Base-by-base conservation (phyloP, 2,113 vertebrate genomes). In the Plestiodon gilberti region DNA sequence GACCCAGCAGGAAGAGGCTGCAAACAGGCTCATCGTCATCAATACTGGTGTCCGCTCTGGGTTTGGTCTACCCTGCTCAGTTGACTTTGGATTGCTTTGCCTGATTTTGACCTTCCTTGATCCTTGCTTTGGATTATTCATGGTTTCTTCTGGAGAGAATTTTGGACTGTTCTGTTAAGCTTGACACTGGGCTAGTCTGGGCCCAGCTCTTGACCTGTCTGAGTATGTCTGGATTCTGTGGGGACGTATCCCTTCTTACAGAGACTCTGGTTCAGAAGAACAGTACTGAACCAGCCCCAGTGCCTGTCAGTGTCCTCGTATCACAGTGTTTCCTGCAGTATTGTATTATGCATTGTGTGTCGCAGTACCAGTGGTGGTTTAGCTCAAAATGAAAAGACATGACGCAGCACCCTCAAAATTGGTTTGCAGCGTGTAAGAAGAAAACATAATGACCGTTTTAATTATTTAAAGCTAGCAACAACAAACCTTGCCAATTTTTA, bases 361-460 rank as follows among this genome's bases (percentile, higher is more conserved):
- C 57, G 35, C 48, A 76, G 30, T 62, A 64, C 40, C 59, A 62
- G 28, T 52, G 38, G 35, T 84, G 38, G 38, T 25, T 64, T 40
- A 65, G 38, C 61, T 64, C 73, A 84, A 48, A 23, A 84, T 25
- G 61, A 64, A 2, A 67, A 61, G 52, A 23, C 83, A 78, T 11
- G 59, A 0, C 17, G 48, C 2, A 33, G 6, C 0, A 38, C 62
- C 85, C 35, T 18, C 48, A 88, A 23, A 20, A 76, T 81, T 67
- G 59, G 1, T 62, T 76, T 87, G n/a, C 83, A 28, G 48, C 38
- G 25, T 38, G 48, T 57, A 52, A 28, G 35, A 59, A 78, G 76
- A 65, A 89, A 85, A 89, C 4, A 74, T 18, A 2, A 5, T 65
- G 65, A 87, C 73, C 3, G 33, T 86, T 87, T 92, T 84, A 85